A percentile compares a stretch with the other conserved stretches of the same genome.
These are phyloP conservation scores for Hirtodrosophila histrioides DNA, from an alignment of 2,888 invertebrate species.

Conservation along the genomic window DNA sequence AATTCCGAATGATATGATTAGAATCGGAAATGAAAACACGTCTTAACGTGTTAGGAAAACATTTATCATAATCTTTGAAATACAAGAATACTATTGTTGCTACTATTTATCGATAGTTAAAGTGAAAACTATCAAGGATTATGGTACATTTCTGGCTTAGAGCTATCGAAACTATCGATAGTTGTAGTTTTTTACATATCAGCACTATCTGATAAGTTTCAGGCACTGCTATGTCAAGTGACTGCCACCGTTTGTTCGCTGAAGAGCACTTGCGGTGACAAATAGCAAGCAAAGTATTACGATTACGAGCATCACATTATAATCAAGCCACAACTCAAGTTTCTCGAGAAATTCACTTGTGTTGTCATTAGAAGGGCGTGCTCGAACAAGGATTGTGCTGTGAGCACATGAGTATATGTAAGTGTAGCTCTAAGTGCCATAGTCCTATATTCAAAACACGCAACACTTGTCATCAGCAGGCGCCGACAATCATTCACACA, in stretches of 20 bases:
- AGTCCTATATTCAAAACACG: conserved; percentile 75
- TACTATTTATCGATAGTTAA: no score
- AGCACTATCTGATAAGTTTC: no score
- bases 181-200: no score
- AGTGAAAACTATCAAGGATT: no score
- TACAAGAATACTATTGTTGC: no score
- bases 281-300: conserved; percentile 25
- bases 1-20: no score
- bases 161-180: no score
- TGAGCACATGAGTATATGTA: conserved; percentile 10
- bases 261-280: conserved; percentile 36
- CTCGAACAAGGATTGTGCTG: conserved; percentile 24
- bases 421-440: conserved; percentile 32
- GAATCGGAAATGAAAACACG: no score
- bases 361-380: conserved; percentile 58
- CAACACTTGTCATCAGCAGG: conserved; percentile 79
- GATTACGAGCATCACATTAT: conserved; percentile 39
- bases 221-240: no score
- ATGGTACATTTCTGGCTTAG: no score
- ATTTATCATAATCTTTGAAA: no score
- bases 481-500: conserved; percentile 71
- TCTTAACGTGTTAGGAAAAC: no score
- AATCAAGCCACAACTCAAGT: conserved; percentile 39
- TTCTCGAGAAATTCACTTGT: conserved; percentile 41
- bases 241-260: background rate